Evolutionary conservation across 1,140 invertebrate genomes (phyloP).

Genomic region (Macrosteles quadrilineatus): DNA sequence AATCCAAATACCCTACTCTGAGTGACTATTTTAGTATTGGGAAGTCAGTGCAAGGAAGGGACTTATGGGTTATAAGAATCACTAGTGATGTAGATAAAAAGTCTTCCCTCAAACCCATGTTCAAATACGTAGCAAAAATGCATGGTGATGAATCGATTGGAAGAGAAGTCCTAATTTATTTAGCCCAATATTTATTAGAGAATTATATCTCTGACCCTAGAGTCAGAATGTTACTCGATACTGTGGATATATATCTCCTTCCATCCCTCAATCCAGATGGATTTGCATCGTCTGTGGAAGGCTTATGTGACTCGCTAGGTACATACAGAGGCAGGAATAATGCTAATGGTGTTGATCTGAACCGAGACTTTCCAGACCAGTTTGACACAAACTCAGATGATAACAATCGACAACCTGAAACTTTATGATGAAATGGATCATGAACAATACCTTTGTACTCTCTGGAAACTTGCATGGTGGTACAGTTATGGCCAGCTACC

Average conservation of each 20-base stretch:
- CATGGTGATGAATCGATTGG: conserved; percentile 98
- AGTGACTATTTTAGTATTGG: conserved; percentile 58
- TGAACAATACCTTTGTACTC: conserved; percentile 82
- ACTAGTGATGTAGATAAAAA: conserved; percentile 64
- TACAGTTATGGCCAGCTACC: conserved; percentile 89
- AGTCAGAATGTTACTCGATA: conserved; percentile 72
- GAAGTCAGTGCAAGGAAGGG: conserved; percentile 71
- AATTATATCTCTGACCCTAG: conserved; percentile 71
- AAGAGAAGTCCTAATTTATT: conserved; percentile 79
- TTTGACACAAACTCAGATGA: conserved; percentile 56
- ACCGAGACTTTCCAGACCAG: conserved; percentile 88
- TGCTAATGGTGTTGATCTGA: conserved; percentile 76
- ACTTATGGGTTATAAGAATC: conserved; percentile 80
- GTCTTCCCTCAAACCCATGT: conserved; percentile 72
- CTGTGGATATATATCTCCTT: conserved; percentile 87
- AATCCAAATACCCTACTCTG: no score
- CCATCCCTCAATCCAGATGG: conserved; percentile 94
- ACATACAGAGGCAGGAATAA: conserved; percentile 74
- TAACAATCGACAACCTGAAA: conserved; percentile 77
- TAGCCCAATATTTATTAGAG: conserved; percentile 81
- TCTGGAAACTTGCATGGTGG: conserved; percentile 92
- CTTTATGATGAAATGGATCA: conserved; percentile 88
- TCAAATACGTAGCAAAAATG: conserved; percentile 98
- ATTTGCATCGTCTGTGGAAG: conserved; percentile 78
- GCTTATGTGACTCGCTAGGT: conserved; percentile 69